phyloP scores from a whole-genome alignment of 2,888 invertebrate species.

The Synanthedon myopaeformis region DNA sequence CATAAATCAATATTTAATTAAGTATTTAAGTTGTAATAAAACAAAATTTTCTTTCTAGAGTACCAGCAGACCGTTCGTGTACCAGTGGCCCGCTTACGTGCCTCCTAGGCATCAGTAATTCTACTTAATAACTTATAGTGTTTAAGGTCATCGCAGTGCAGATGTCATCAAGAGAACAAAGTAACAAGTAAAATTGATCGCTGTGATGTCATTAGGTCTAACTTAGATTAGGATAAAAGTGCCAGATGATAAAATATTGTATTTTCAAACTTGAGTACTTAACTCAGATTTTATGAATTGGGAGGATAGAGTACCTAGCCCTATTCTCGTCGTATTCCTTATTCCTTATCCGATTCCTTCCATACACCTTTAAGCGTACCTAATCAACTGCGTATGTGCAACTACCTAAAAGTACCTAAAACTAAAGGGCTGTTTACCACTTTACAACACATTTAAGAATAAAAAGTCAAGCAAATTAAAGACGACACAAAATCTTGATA shows the following conservation, averaged over 20 bases:
- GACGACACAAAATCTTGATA: too few species aligned
- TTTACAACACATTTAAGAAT: too few species aligned
- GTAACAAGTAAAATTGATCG: slow-evolving; percentile 13
- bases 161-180: slow-evolving; percentile 5
- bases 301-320: too few species aligned
- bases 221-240: slow-evolving; percentile 48
- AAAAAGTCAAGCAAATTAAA: too few species aligned
- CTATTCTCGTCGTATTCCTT: too few species aligned
- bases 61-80: slow-evolving; percentile 27
- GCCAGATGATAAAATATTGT: slow-evolving; percentile 37
- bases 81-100: slow-evolving; percentile 52
- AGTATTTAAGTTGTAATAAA: too few species aligned
- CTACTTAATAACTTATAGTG: slow-evolving; percentile 7
- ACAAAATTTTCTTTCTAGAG: slow-evolving; percentile 25
- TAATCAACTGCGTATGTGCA: too few species aligned
- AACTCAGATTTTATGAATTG: neutral
- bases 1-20: too few species aligned
- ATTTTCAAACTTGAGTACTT: slow-evolving; percentile 2
- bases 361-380: too few species aligned
- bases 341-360: too few species aligned
- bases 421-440: too few species aligned
- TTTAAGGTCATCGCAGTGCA: slow-evolving; percentile 11
- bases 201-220: slow-evolving; percentile 39
- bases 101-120: slow-evolving; percentile 36
- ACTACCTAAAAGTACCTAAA: too few species aligned